phyloP scores from a whole-genome alignment of 2,113 vertebrate genomes.

The Cephalopholis sonnerati region DNA sequence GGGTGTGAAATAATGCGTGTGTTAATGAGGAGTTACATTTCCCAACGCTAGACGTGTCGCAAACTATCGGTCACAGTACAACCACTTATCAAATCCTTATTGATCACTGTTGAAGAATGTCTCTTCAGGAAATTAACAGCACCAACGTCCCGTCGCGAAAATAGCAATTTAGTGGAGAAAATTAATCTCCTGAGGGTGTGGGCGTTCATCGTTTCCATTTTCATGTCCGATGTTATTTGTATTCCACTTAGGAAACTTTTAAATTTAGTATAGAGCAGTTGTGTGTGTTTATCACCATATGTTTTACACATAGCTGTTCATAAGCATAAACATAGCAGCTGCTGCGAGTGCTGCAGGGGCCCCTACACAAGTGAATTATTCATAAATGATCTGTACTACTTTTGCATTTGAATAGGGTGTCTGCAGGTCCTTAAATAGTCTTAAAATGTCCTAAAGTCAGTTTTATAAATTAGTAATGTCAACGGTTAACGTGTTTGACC shows the following conservation, averaged over 20 bases:
- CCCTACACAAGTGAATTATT: conserved; percentile 1
- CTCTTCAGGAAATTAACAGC: background rate
- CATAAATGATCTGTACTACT: background rate
- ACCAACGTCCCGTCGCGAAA: background rate
- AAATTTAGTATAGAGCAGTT: background rate
- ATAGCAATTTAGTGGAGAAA: background rate
- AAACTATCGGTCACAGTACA: background rate
- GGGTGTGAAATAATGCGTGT: conserved; percentile 22
- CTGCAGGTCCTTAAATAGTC: too few relatives aligned
- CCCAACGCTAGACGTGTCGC: background rate
- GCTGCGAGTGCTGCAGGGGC: background rate
- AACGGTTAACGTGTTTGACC: too few relatives aligned
- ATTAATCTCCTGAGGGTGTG: background rate
- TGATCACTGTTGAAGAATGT: conserved; percentile 2
- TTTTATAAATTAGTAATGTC: too few relatives aligned
- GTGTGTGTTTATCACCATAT: conserved; percentile 10
- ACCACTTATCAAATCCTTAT: background rate
- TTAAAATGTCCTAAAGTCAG: too few relatives aligned
- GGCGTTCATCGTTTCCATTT: background rate
- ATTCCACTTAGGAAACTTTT: background rate
- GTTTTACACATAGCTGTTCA: background rate
- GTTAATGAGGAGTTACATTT: conserved; percentile 36
- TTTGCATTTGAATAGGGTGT: background rate
- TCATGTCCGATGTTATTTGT: background rate
- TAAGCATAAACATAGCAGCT: conserved; percentile 12